Evolutionary conservation across 2,113 vertebrate genomes (phyloP).

Genomic region (Ictalurus punctatus): DNA sequence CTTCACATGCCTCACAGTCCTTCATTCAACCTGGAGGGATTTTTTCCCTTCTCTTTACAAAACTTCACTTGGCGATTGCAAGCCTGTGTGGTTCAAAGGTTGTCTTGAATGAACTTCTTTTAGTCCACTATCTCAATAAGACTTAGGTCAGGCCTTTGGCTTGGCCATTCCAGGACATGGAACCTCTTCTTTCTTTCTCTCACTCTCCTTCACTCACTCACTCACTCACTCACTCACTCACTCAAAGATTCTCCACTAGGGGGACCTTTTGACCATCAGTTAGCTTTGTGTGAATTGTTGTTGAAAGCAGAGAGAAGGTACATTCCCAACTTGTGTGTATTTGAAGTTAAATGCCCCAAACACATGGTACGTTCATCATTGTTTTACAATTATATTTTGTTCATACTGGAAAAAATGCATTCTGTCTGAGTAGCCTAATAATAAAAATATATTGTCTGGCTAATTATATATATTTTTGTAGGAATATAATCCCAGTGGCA

Average conservation of each 20-base stretch:
- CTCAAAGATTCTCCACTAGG: neutral
- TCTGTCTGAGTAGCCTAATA: neutral
- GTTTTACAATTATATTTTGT: neutral
- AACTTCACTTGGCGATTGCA: neutral
- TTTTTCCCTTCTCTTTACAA: neutral
- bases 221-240: neutral
- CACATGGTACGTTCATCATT: neutral
- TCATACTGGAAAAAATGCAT: neutral
- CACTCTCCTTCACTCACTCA: neutral
- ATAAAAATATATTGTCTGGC: neutral
- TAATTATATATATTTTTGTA: neutral
- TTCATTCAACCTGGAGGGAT: neutral
- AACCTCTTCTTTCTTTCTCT: neutral
- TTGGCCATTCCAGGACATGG: neutral
- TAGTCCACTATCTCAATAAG: neutral
- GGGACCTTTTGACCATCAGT: neutral
- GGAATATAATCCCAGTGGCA: neutral
- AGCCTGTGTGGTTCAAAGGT: neutral
- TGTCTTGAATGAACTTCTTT: neutral
- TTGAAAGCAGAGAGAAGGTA: neutral
- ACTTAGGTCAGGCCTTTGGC: neutral
- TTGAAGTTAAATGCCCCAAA: neutral
- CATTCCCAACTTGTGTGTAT: neutral
- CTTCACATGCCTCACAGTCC: neutral
- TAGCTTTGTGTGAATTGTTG: neutral